A percentile compares a stretch with the other conserved stretches of the same genome.
Evolutionary conservation across 2,888 invertebrate species (phyloP).

Genomic region (Polydrusus cervinus): DNA sequence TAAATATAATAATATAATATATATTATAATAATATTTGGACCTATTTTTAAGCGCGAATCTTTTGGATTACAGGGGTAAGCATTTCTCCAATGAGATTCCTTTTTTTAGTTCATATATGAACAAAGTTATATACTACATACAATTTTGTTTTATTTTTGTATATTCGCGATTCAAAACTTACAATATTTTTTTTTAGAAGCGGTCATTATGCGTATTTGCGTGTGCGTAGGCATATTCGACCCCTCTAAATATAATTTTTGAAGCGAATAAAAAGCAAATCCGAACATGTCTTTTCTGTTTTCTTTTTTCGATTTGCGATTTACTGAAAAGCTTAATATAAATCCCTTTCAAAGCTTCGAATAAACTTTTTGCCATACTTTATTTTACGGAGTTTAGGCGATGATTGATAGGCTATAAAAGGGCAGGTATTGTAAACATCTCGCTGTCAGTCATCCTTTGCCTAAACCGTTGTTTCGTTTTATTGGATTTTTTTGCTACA

Average conservation of each 20-base stretch:
- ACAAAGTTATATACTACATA: no score
- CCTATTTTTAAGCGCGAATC: no score
- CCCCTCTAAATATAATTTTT: conserved; percentile 1
- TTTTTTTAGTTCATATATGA: no score
- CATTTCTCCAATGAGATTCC: no score
- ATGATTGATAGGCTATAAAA: conserved; percentile 42
- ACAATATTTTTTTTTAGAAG: no score
- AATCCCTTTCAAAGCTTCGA: conserved; percentile 15
- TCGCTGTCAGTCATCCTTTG: conserved; percentile 28
- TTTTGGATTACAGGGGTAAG: no score
- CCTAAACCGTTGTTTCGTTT: conserved; percentile 30
- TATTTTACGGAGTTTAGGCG: conserved; percentile 25
- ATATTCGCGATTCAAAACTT: no score
- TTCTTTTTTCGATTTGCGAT: conserved; percentile 21
- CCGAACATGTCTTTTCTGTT: conserved; percentile 19
- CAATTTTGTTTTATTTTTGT: no score
- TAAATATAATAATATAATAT: no score
- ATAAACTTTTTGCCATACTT: conserved; percentile 24
- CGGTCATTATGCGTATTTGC: background rate
- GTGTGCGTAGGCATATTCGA: background rate
- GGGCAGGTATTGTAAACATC: conserved; percentile 43
- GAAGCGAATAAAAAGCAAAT: conserved; percentile 23
- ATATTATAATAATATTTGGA: no score
- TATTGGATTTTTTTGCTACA: conserved; percentile 23
- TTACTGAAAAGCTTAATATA: conserved; percentile 22